Base-by-base conservation (phyloP, 2,888 invertebrate species). In the Harpagoxenus sublaevis region DNA sequence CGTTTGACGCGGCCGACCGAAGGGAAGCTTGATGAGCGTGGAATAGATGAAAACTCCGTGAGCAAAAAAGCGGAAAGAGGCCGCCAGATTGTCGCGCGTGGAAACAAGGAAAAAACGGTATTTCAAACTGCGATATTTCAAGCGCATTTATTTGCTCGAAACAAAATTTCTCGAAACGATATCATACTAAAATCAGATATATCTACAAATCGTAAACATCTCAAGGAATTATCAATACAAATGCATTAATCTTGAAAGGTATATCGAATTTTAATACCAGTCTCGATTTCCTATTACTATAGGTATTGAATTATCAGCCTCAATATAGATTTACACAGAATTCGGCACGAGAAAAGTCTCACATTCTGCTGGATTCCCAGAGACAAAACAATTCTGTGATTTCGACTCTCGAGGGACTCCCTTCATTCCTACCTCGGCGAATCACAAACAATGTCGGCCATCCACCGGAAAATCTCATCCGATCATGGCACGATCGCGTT, bases 401-500 rank as follows among this genome's bases (percentile, higher is more conserved):
- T 60, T 71, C 35, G 48, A 15, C 23, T 70, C 70, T 23, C 70
- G 31, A 48, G 60, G 18, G 23, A 10, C 10, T 51, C 15, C 60
- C 78, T 45, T 68, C 18, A 68, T 48, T 39, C 60, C 39, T 35
- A 23, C 18, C 60, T 75, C 31, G 28, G 65, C 42, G 18, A 45
- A 66, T 18, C 62, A 18, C 65, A 60, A 82, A 57, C 62, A 83
- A 66, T 65, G 71, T 84, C 55, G 28, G 31, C 62, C 6, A 55
- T 60, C 48, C 12, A 48, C 31, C 68, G 57, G 68, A 66, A 62
- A 87, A 87, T 87, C 84, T 87, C 71, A 66, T 55, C 28, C 60
- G 63, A 73, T 84, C 82, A 23, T 42, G 39, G 31, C 9, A 51
- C 87, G 68, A 87, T 87, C 82, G 81, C 68, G 73, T 82, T 83